A percentile compares a stretch with the other conserved stretches of the same genome.
These are phyloP conservation scores for Alcis repandata DNA, from an alignment of 2,888 invertebrate genomes.

Conservation along the genomic window DNA sequence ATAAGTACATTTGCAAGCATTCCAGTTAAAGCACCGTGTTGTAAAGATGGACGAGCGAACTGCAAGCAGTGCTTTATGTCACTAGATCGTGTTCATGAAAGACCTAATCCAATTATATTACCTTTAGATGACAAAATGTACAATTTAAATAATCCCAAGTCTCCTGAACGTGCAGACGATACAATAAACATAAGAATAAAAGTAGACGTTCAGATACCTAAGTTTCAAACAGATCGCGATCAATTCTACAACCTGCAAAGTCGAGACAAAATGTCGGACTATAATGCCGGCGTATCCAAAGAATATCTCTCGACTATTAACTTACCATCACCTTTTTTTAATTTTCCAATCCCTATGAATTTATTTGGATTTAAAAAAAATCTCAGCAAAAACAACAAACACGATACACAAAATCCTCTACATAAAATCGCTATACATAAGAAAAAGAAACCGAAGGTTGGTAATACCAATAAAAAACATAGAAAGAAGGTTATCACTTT, in stretches of 20 bases:
- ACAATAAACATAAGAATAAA: slow-evolving; percentile 73
- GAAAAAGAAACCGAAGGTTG: slow-evolving; percentile 71
- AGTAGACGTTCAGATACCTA: slow-evolving; percentile 75
- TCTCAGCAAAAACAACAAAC: slow-evolving; percentile 53
- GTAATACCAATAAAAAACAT: slow-evolving; percentile 70
- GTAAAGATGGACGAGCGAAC: slow-evolving; percentile 64
- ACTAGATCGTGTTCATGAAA: slow-evolving; percentile 45
- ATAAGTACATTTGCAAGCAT: slow-evolving; percentile 47
- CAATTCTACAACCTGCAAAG: slow-evolving; percentile 28
- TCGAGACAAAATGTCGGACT: slow-evolving; percentile 41
- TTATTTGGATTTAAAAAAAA: slow-evolving; percentile 63
- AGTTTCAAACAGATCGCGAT: slow-evolving; percentile 47
- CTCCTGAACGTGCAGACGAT: slow-evolving; percentile 45
- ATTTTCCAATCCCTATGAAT: slow-evolving; percentile 70
- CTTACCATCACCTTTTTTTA: slow-evolving; percentile 67
- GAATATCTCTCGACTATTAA: slow-evolving; percentile 60
- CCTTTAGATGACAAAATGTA: slow-evolving; percentile 43
- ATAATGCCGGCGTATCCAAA: slow-evolving; percentile 58
- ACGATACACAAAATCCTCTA: slow-evolving; percentile 50
- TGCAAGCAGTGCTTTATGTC: slow-evolving; percentile 70
- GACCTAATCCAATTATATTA: slow-evolving; percentile 29
- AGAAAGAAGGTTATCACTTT: slow-evolving; percentile 71
- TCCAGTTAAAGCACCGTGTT: slow-evolving; percentile 62
- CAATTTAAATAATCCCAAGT: slow-evolving; percentile 35
- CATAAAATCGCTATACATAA: slow-evolving; percentile 76